Percentiles rank a stretch among this genome's conserved stretches.
These are phyloP conservation scores for Tachysurus vachellii DNA, from an alignment of 2,113 vertebrate species.

Conservation along the genomic window DNA sequence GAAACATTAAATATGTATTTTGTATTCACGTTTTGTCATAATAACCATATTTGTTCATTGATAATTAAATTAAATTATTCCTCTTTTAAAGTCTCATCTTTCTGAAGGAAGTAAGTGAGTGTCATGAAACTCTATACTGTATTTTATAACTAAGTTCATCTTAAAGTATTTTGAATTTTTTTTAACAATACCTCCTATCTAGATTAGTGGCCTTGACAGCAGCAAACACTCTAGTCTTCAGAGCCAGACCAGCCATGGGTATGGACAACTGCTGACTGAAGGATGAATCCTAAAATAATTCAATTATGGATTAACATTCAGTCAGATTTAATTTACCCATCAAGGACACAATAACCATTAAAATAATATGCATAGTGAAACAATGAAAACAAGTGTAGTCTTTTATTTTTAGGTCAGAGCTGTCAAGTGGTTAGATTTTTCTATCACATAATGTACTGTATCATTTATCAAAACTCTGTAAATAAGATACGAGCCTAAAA, in stretches of 20 bases:
- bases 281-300: slow-evolving; percentile 83
- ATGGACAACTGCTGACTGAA: slow-evolving; percentile 88
- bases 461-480: background rate
- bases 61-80: background rate
- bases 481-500: background rate
- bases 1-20: background rate
- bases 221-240: slow-evolving; percentile 97
- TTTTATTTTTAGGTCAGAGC: background rate
- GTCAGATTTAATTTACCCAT: background rate
- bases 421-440: background rate
- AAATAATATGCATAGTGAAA: background rate
- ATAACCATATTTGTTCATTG: background rate
- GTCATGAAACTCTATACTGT: background rate
- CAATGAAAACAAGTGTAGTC: background rate
- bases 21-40: background rate
- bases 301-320: background rate
- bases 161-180: background rate
- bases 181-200: slow-evolving; percentile 83
- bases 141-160: background rate
- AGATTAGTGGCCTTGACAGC: slow-evolving; percentile 93
- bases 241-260: slow-evolving; percentile 85
- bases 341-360: background rate
- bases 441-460: background rate
- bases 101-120: background rate
- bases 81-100: background rate